These are phyloP conservation scores for Sebastes elongatus DNA, from an alignment of 2,797 vertebrate species.

Conservation along the genomic window DNA sequence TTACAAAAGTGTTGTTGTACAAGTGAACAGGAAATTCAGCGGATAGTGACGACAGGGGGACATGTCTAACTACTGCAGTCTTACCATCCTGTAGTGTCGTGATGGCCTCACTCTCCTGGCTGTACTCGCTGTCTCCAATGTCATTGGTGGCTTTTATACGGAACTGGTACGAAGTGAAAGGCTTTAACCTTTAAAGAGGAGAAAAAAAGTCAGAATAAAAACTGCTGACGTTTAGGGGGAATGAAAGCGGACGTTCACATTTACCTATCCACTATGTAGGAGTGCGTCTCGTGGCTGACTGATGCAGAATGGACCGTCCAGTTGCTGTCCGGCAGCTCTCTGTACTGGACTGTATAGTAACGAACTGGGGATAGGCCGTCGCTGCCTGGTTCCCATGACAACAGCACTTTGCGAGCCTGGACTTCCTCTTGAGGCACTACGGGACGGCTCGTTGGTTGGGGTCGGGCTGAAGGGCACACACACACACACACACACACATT, in stretches of 20 bases:
- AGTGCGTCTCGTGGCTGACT: slow-evolving; percentile 86
- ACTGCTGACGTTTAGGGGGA: background rate
- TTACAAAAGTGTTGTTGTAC: background rate
- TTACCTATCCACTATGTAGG: slow-evolving; percentile 93
- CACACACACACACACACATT: background rate
- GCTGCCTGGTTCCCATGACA: slow-evolving; percentile 96
- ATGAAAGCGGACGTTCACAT: slow-evolving; percentile 64
- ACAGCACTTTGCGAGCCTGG: slow-evolving; percentile 89
- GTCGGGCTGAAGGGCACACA: slow-evolving; percentile 82
- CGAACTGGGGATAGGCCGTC: slow-evolving; percentile 95
- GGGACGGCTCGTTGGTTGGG: slow-evolving; percentile 93
- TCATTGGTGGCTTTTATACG: slow-evolving; percentile 96
- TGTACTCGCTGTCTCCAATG: slow-evolving; percentile 97
- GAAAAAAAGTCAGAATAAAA: background rate
- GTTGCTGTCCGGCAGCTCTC: slow-evolving; percentile 89
- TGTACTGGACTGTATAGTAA: slow-evolving; percentile 94
- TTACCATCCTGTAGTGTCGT: slow-evolving; percentile 96
- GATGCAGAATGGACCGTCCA: slow-evolving; percentile 92
- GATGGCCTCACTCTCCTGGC: slow-evolving; percentile 93
- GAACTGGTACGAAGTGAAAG: slow-evolving; percentile 98
- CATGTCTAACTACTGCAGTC: slow-evolving; percentile 78
- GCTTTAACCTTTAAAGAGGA: slow-evolving; percentile 87
- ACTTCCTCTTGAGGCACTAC: slow-evolving; percentile 93
- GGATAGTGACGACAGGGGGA: slow-evolving; percentile 67
- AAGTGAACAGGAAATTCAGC: background rate